A percentile compares a stretch with the other conserved stretches of the same genome.
phyloP scores from a whole-genome alignment of 2,888 invertebrate genomes.

The Nomada ruficornis region DNA sequence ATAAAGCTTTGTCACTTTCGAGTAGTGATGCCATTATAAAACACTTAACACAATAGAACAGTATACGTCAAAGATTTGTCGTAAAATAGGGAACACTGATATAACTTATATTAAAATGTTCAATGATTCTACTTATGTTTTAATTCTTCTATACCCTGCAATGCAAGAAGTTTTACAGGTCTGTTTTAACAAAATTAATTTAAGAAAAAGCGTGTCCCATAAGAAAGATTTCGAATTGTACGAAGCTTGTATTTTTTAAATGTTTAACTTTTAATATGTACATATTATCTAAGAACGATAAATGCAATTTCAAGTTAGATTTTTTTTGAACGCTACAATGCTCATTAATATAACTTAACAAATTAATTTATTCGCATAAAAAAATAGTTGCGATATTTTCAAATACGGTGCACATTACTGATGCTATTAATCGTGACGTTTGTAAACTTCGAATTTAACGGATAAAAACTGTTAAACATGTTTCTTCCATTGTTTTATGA shows the following conservation, averaged over 20 bases:
- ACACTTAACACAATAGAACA: conserved; percentile 4
- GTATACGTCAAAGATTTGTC: background rate
- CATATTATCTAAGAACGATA: background rate
- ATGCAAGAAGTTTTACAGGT: background rate
- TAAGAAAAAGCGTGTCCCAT: background rate
- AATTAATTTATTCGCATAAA: background rate
- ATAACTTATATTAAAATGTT: conserved; percentile 29
- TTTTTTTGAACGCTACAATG: background rate
- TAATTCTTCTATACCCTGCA: conserved; percentile 6
- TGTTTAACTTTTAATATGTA: conserved; percentile 1
- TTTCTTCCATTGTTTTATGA: conserved; percentile 39
- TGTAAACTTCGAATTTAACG: conserved; percentile 14
- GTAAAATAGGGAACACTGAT: background rate
- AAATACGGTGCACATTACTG: background rate
- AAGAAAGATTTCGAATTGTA: background rate
- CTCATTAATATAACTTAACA: background rate
- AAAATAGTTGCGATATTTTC: background rate
- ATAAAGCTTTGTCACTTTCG: conserved; percentile 62
- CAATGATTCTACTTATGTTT: conserved; percentile 11
- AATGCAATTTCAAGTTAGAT: conserved; percentile 21
- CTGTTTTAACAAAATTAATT: background rate
- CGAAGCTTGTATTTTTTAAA: background rate
- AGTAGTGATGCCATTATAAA: conserved; percentile 69
- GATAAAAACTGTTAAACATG: conserved; percentile 17
- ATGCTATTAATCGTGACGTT: background rate